A percentile compares a stretch with the other conserved stretches of the same genome.
phyloP scores from a whole-genome alignment of 2,888 invertebrate species.

The Volucella inflata region DNA sequence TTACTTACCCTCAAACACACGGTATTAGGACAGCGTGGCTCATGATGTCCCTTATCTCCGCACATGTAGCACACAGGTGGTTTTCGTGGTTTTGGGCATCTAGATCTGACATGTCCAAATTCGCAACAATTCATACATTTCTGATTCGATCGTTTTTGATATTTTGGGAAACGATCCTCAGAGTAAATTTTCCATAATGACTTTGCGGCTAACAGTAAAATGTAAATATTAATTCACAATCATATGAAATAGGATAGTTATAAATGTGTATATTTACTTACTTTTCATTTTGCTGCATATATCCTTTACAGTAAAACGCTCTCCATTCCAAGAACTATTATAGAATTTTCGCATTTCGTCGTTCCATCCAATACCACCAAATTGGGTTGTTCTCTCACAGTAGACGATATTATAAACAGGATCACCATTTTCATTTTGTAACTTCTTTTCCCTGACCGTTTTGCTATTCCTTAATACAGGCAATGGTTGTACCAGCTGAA shows the following conservation, averaged over 20 bases:
- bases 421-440: slow-evolving; percentile 57
- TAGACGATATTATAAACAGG: slow-evolving; percentile 60
- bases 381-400: slow-evolving; percentile 57
- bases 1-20: slow-evolving; percentile 88
- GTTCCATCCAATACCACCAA: slow-evolving; percentile 81
- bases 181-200: slow-evolving; percentile 80
- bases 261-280: slow-evolving; percentile 80
- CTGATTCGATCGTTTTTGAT: slow-evolving; percentile 77
- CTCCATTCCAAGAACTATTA: slow-evolving; percentile 87
- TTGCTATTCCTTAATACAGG: slow-evolving; percentile 15
- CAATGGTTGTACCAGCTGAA: slow-evolving; percentile 53
- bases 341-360: slow-evolving; percentile 87
- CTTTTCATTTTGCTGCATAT: slow-evolving; percentile 87
- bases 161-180: slow-evolving; percentile 80
- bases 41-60: slow-evolving; percentile 87
- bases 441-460: neutral
- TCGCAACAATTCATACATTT: slow-evolving; percentile 88
- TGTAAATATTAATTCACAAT: neutral
- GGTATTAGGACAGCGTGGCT: slow-evolving; percentile 88
- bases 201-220: slow-evolving; percentile 72
- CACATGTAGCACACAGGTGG: slow-evolving; percentile 88
- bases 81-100: slow-evolving; percentile 86
- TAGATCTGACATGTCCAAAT: slow-evolving; percentile 86
- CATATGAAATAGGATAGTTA: slow-evolving; percentile 3
- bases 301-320: slow-evolving; percentile 86